Conservation (phyloP, 2,113 vertebrate species). For the Upupa epops region DNA sequence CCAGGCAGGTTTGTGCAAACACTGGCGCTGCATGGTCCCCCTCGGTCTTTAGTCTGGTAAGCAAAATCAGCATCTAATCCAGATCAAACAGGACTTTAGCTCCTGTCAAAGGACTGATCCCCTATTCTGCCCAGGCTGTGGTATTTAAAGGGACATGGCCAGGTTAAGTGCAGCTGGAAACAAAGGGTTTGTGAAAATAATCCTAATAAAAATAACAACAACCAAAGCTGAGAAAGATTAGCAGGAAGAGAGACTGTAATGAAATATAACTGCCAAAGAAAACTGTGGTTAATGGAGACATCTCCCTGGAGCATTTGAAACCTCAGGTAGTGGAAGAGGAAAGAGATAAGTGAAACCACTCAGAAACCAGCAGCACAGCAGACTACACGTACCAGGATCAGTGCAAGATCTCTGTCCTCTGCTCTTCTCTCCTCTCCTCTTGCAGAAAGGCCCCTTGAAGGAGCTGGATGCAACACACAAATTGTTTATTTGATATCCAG, state of each 20-base stretch:
- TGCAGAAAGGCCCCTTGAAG: neutral
- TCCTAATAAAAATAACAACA: constrained; percentile 33
- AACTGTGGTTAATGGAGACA: constrained; percentile 59
- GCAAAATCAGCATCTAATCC: constrained; percentile 72
- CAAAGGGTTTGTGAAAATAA: constrained; percentile 38
- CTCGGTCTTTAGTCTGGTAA: constrained; percentile 65
- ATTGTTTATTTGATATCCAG: neutral
- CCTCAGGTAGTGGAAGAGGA: constrained; percentile 57
- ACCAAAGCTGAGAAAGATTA: constrained; percentile 33
- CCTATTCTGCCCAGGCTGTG: constrained; percentile 42
- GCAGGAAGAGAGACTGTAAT: neutral
- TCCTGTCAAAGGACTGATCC: constrained; percentile 70
- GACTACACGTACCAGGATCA: neutral
- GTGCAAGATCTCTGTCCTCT: neutral
- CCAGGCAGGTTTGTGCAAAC: constrained; percentile 69
- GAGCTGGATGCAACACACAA: neutral
- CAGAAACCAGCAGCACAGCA: constrained; percentile 25
- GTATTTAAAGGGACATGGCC: constrained; percentile 61
- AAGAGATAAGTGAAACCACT: constrained; percentile 45
- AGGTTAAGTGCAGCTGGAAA: constrained; percentile 48
- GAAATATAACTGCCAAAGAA: constrained; percentile 57
- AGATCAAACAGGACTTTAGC: constrained; percentile 73
- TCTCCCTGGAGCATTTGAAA: constrained; percentile 19
- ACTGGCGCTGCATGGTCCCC: constrained; percentile 50
- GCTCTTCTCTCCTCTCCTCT: neutral